Base-by-base conservation (phyloP, 2,113 vertebrate genomes). In the Nibea coibor region DNA sequence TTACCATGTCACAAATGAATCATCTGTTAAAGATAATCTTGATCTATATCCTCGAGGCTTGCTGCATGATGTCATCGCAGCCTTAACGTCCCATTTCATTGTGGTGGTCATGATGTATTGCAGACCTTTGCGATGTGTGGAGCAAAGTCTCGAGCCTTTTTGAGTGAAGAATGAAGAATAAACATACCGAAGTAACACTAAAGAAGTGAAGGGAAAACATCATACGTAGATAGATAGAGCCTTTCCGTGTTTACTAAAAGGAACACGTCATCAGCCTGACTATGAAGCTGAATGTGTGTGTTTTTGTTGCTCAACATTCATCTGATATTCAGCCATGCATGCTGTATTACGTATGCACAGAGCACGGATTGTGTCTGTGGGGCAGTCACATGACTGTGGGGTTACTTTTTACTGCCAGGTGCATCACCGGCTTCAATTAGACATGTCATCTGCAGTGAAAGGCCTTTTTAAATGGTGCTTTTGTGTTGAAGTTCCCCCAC, bases 11-110 rank as follows among this genome's bases (percentile, higher is more conserved):
- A 85, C 63, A 87, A 91, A 90, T 89, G 78, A 91, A 91, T 91
- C 87, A 82, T 89, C 89, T 88, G 78, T 91, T 90, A 66, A 82
- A 89, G 88, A 94, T 92, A 93, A 94, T 92, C 87, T 91, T 92
- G 93, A 93, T 93, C 87, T 93, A 92, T 92, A 91, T 89, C 91
- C 89, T 85, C 22, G 28, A 78, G 91, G 92, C 87, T 77, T 24
- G 58, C 81, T 80, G 83, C 83, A 88, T 89, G 91, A 93, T 93
- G 90, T 93, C 91, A 93, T 91, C 77, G 56, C 81, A 65, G 80
- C 72, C 82, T 83, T 87, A 87, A 91, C 72, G 72, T 91, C 78
- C 90, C 88, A 87, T 92, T 93, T 93, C 91, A 93, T 89, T 92
- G 84, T 85, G 81, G 10, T 47, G 63, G 15, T 74, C 12, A 6